Evolutionary conservation across 2,888 invertebrate genomes (phyloP), one percentile per base, ranked within the genome.

Genomic region (Chirona hameri): DNA sequence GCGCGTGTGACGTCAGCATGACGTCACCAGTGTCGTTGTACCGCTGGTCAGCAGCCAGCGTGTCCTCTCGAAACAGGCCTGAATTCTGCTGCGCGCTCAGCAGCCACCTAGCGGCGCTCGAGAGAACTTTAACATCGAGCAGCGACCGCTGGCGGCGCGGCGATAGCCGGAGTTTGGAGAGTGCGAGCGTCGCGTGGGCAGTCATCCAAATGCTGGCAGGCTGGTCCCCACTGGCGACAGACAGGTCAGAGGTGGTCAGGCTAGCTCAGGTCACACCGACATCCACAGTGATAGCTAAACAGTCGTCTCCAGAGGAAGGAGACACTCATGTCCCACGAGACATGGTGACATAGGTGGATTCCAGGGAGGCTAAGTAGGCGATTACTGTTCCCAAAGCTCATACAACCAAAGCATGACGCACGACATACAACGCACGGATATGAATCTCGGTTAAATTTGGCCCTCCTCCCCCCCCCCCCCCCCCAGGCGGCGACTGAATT

Each of bases 191-290:
- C 27, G 83, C 85, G 18, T 84, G 72, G 18, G 84, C 82, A 0
- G 84, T 85, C 82, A 85, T 82, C 85, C 85, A 85, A 55, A 85
- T 84, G 9, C 83, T 84, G 39, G 82, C 82, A 24, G 83, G 83
- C 31, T 82, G 79, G 55, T 81, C 83, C 7, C 82, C 84, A n/a
- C 84, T 84, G 83, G 0, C 4, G 48, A 24, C 55, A 21, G 31
- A 69, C 18, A 18, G 39, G 39, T 39, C 39, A 39, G 7, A 7
- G 39, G 39, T 7, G 39, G 39, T 39, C 39, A 39, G 39, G 39
- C 39, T 2, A 39, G 7, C 39, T 39, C 39, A 39, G 39, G 39
- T 39, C 39, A 39, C 39, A 39, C 39, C 2, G 4, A 39, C 39
- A 39, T 39, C 39, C 39, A 39, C 39, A 39, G 2, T 39, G 39